Evolutionary conservation across 1,140 invertebrate genomes (phyloP), one percentile per base, ranked within the genome.

Genomic region (Drosophila willistoni): DNA sequence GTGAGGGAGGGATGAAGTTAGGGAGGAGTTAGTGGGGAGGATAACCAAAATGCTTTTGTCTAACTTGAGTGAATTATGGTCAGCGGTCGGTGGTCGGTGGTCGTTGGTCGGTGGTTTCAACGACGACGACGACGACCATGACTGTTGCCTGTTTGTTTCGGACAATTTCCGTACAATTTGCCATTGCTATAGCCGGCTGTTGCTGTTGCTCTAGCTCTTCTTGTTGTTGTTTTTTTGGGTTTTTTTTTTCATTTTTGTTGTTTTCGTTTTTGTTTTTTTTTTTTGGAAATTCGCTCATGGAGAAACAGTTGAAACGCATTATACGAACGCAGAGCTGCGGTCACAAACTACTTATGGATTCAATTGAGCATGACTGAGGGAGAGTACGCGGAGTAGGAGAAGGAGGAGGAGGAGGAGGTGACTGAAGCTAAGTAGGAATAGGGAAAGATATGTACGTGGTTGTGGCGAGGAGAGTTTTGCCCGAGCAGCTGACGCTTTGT

Each of bases 261-360:
- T 12, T 70, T 42, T 44, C 17, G 41, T 55, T 42, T 61, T 60
- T 54, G 19, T 36, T 70, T 80, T 44, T 39, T 71, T 75, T 86
- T 71, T 71, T 61, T 62, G 64, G 34, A 74, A 81, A 84, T 89
- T 89, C 63, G 84, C 73, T 78, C 77, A 89, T 77, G 73, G 80
- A 78, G 76, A 87, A 83, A 89, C 84, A 89, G 84, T 89, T 89
- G 84, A 87, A 87, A 87, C 84, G 80, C 80, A 87, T 84, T 87
- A 89, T 89, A 80, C 73, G 74, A 77, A 89, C 84, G 84, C 84
- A 89, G 84, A 81, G 75, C 84, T 89, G 84, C 81, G 84, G 84
- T 87, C 84, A 87, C 84, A 89, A 89, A 89, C 84, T 89, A 89
- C 84, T 89, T 89, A 89, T 89, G 84, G 84, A 89, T 89, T 89